Evolutionary conservation across 2,797 vertebrate species (phyloP).

Genomic region (Telmatherina bonti): DNA sequence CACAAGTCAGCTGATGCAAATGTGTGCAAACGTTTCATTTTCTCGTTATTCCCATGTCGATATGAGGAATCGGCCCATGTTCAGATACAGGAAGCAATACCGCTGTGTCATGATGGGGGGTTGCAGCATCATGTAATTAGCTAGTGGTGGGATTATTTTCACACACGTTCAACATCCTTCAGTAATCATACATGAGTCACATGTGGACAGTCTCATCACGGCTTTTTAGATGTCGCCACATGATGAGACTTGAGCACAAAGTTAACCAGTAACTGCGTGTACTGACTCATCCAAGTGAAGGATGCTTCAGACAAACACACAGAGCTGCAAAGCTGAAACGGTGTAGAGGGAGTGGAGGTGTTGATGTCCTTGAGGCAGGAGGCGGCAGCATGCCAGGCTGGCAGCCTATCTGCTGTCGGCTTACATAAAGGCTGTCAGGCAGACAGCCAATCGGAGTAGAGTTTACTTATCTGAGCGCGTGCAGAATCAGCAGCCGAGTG

Average conservation of each 20-base stretch:
- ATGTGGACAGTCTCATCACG: not conserved
- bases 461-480: conserved; percentile 11
- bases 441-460: conserved; percentile 47
- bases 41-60: conserved; percentile 14
- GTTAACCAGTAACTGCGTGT: conserved; percentile 46
- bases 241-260: conserved; percentile 10
- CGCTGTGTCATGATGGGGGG: conserved; percentile 29
- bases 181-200: not conserved
- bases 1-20: conserved; percentile 39
- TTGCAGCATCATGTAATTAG: not conserved
- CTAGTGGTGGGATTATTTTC: rapidly evolving
- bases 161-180: not conserved
- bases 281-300: conserved; percentile 46
- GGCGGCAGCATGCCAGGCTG: conserved; percentile 23
- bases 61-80: conserved; percentile 34
- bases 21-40: conserved; percentile 35
- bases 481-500: conserved; percentile 26
- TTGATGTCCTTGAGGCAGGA: conserved; percentile 46
- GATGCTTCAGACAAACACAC: conserved; percentile 40
- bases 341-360: conserved; percentile 2
- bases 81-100: conserved; percentile 51
- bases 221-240: not conserved
- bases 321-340: not conserved
- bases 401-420: conserved; percentile 40
- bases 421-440: conserved; percentile 25